Conservation (phyloP, 2,113 vertebrate species). For the Zosterops pallidus region DNA sequence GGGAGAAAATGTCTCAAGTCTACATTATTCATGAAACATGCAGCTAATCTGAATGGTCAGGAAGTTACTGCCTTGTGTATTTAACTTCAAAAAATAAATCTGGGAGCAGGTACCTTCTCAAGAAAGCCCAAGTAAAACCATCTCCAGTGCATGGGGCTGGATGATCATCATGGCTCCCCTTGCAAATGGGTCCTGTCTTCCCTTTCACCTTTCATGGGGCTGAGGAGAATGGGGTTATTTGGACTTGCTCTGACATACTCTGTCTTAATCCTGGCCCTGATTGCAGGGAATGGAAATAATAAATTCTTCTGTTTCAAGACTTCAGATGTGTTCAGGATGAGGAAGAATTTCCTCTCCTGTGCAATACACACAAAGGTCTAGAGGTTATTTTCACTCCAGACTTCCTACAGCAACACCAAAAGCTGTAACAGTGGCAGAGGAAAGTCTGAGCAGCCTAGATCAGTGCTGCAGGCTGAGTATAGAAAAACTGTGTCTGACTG, state of each 20-base stretch:
- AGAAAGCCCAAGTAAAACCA: background rate
- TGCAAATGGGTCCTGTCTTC: background rate
- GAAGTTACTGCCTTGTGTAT: background rate
- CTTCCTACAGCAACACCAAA: background rate
- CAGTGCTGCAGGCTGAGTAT: background rate
- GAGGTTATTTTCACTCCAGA: background rate
- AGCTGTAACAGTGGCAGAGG: background rate
- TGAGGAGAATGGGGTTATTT: background rate
- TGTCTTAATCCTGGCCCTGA: background rate
- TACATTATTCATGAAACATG: background rate
- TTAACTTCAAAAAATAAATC: background rate
- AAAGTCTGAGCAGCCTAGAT: background rate
- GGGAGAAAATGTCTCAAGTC: background rate
- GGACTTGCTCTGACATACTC: background rate
- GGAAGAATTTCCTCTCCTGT: background rate
- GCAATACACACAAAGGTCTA: background rate
- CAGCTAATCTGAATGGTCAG: background rate
- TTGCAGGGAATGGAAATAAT: background rate
- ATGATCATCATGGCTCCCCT: background rate
- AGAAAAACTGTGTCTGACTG: background rate
- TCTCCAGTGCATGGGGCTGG: background rate
- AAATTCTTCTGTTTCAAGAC: background rate
- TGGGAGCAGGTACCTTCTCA: background rate
- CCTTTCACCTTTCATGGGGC: background rate
- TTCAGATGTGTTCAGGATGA: background rate